phyloP scores from a whole-genome alignment of 1,140 invertebrate genomes.

The Drosophila baimaii region DNA sequence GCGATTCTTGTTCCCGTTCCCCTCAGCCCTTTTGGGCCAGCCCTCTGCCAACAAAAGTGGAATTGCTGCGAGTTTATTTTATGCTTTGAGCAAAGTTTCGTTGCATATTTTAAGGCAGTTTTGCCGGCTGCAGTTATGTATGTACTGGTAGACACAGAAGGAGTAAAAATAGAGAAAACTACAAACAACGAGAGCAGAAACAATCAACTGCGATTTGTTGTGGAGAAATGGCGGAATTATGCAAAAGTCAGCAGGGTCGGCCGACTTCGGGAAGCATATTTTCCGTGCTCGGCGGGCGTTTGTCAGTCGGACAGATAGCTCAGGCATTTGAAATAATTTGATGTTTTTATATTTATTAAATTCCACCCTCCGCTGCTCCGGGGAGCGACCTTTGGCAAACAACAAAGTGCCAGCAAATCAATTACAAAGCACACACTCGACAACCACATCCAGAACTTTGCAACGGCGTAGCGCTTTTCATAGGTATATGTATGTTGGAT shows the following conservation, averaged over 20 bases:
- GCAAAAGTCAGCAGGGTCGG: constrained; percentile 54
- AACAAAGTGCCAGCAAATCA: constrained; percentile 80
- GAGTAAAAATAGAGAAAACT: constrained; percentile 7
- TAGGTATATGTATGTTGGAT: constrained; percentile 19
- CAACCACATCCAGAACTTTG: constrained; percentile 28
- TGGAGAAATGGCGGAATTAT: constrained; percentile 81
- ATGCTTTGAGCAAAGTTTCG: constrained; percentile 82
- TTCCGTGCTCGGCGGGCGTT: constrained; percentile 71
- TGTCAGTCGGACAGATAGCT: constrained; percentile 62
- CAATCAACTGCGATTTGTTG: constrained; percentile 82
- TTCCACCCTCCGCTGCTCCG: constrained; percentile 33
- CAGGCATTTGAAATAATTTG: constrained; percentile 81
- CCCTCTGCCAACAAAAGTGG: constrained; percentile 62
- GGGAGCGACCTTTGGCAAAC: constrained; percentile 53
- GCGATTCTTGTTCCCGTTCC: constrained; percentile 22
- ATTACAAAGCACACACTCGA: constrained; percentile 68
- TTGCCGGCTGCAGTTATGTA: constrained; percentile 71
- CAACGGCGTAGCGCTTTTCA: constrained; percentile 3
- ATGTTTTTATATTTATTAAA: constrained; percentile 83
- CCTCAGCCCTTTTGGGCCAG: constrained; percentile 34
- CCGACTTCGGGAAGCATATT: constrained; percentile 53
- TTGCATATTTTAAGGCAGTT: constrained; percentile 82
- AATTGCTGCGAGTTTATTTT: constrained; percentile 79
- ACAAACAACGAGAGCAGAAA: constrained; percentile 56
- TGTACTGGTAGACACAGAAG: constrained; percentile 36